Evolutionary conservation across 2,797 vertebrate genomes (phyloP).

Genomic region (Acanthis flammea): DNA sequence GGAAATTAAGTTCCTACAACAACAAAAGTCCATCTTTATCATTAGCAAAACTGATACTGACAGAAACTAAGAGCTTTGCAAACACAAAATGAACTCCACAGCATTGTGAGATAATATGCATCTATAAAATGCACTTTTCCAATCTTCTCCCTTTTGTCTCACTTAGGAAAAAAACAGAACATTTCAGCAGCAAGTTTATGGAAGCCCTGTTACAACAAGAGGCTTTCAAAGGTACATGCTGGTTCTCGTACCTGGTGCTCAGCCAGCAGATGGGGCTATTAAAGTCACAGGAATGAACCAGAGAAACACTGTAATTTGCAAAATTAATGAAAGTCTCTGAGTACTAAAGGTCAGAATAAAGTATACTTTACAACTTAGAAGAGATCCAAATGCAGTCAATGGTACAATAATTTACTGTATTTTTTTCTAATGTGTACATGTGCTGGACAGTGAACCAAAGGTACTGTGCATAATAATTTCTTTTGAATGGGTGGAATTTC

Average conservation of each 20-base stretch:
- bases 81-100: background rate
- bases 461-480: background rate
- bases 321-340: conserved; percentile 16
- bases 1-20: background rate
- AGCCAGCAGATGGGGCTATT: conserved; percentile 67
- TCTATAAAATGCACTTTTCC: background rate
- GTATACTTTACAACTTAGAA: background rate
- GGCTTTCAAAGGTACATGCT: background rate
- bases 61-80: background rate
- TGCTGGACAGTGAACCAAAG: background rate
- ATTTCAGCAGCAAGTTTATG: background rate
- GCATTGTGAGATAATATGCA: background rate
- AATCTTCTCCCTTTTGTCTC: background rate
- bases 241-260: conserved; percentile 7
- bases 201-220: conserved; percentile 5
- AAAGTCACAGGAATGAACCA: conserved; percentile 44
- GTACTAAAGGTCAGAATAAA: background rate
- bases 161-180: background rate
- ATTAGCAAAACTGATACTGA: background rate
- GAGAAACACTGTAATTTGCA: background rate
- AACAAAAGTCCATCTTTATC: background rate
- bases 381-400: background rate
- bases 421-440: background rate
- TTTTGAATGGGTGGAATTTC: background rate
- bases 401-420: background rate